Percentiles rank a stretch among this genome's conserved stretches.
These are phyloP conservation scores for Yponomeuta malinellus DNA, from an alignment of 2,888 invertebrate genomes.

Conservation along the genomic window DNA sequence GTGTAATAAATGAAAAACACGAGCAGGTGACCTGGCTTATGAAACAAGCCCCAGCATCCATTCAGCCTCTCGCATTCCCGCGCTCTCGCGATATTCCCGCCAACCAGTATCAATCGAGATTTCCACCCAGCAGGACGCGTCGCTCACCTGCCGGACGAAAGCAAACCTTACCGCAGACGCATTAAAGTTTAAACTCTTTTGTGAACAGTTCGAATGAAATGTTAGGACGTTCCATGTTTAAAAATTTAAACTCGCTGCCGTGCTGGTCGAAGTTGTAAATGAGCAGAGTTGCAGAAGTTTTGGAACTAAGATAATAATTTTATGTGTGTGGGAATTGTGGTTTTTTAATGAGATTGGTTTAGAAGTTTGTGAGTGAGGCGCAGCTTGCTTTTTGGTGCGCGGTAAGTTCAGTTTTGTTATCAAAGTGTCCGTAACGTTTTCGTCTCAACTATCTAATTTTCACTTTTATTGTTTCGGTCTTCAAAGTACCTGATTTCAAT, in stretches of 20 bases:
- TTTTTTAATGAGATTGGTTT: neutral
- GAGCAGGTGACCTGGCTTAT: neutral
- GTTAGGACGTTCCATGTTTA: neutral
- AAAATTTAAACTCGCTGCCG: neutral
- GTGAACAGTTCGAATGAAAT: neutral
- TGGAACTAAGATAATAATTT: neutral
- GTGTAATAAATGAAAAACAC: too few relatives aligned
- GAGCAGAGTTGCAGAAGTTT: neutral
- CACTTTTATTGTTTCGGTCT: too few relatives aligned
- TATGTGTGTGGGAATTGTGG: neutral
- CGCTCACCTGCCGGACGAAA: neutral
- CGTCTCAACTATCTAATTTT: neutral
- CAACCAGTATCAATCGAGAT: neutral
- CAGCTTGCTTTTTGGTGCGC: neutral
- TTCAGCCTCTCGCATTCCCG: neutral
- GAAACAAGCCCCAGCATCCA: neutral
- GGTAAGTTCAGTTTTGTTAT: neutral
- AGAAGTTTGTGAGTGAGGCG: neutral
- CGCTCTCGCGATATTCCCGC: constrained; percentile 2
- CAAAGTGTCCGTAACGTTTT: neutral
- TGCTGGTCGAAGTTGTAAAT: neutral
- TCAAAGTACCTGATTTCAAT: too few relatives aligned
- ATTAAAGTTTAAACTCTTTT: neutral
- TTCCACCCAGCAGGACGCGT: neutral
- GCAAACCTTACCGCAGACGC: neutral